A percentile compares a stretch with the other conserved stretches of the same genome.
Evolutionary conservation across 1,140 invertebrate genomes (phyloP).

Genomic region (Eurytemora carolleeae): DNA sequence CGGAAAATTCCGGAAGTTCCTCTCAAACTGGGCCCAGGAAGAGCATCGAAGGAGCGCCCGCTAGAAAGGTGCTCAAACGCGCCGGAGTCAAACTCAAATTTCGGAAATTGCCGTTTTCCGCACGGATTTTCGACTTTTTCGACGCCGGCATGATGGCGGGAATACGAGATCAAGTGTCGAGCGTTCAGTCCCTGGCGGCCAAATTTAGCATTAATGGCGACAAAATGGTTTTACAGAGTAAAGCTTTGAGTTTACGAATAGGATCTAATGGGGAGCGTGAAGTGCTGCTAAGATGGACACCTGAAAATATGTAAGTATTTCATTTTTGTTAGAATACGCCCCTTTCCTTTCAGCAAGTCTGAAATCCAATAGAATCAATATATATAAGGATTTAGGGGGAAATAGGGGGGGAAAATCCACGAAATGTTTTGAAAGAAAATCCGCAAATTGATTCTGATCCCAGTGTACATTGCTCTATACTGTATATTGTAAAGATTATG

Average conservation of each 20-base stretch:
- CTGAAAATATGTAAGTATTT: conserved; percentile 6
- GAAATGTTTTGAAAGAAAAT: no score
- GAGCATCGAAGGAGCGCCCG: background rate
- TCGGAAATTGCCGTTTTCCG: background rate
- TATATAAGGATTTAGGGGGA: no score
- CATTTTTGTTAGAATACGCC: no score
- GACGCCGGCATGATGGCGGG: background rate
- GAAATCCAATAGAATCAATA: no score
- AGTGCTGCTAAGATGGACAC: background rate
- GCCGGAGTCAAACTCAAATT: conserved; percentile 1
- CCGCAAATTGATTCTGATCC: no score
- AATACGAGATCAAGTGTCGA: background rate
- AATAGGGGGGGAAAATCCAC: no score
- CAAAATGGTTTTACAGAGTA: background rate
- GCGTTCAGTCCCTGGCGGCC: background rate
- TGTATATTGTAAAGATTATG: no score
- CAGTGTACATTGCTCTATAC: no score
- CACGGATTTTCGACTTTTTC: conserved; percentile 7
- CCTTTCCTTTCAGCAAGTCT: no score
- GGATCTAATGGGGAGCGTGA: background rate
- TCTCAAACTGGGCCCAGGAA: background rate
- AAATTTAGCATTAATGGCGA: background rate
- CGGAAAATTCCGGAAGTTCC: background rate
- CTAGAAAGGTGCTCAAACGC: background rate
- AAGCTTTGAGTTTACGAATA: background rate